These are phyloP conservation scores for Sebastiscus tertius DNA, from an alignment of 2,797 vertebrate genomes.

Conservation along the genomic window DNA sequence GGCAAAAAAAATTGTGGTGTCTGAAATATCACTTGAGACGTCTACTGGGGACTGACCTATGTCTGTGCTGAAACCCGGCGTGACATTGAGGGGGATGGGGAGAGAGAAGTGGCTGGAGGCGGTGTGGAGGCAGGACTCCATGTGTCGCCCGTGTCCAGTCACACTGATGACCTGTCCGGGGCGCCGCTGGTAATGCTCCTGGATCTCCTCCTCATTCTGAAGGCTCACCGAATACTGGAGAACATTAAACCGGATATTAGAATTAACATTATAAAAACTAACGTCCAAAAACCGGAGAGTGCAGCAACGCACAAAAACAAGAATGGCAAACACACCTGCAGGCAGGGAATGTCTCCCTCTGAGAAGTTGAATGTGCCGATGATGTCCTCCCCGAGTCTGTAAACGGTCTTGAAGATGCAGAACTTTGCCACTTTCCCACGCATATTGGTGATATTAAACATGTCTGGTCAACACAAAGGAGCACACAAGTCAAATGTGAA, in stretches of 20 bases:
- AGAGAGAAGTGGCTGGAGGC: slow-evolving; percentile 95
- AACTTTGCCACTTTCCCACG: slow-evolving; percentile 96
- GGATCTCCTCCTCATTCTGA: slow-evolving; percentile 95
- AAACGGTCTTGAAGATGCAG: slow-evolving; percentile 96
- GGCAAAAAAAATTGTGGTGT: neutral
- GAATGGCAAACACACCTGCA: slow-evolving; percentile 85
- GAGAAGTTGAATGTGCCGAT: slow-evolving; percentile 95
- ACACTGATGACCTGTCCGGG: slow-evolving; percentile 86
- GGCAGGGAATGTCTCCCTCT: slow-evolving; percentile 94
- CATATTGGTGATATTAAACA: slow-evolving; percentile 96
- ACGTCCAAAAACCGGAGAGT: neutral
- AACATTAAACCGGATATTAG: neutral
- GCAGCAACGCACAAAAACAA: neutral
- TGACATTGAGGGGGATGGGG: slow-evolving; percentile 94
- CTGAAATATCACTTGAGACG: neutral
- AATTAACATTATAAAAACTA: neutral
- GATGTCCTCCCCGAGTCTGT: slow-evolving; percentile 96
- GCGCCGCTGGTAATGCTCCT: slow-evolving; percentile 90
- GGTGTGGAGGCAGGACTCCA: slow-evolving; percentile 96
- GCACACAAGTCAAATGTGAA: neutral
- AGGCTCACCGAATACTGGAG: slow-evolving; percentile 94
- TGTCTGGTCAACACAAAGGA: slow-evolving; percentile 78
- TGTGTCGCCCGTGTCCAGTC: slow-evolving; percentile 91
- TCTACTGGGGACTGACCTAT: slow-evolving; percentile 79
- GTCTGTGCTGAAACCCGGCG: slow-evolving; percentile 96